Evolutionary conservation across 2,888 invertebrate species (phyloP), one percentile per base, ranked within the genome.

Genomic region (Esperia sulphurella): DNA sequence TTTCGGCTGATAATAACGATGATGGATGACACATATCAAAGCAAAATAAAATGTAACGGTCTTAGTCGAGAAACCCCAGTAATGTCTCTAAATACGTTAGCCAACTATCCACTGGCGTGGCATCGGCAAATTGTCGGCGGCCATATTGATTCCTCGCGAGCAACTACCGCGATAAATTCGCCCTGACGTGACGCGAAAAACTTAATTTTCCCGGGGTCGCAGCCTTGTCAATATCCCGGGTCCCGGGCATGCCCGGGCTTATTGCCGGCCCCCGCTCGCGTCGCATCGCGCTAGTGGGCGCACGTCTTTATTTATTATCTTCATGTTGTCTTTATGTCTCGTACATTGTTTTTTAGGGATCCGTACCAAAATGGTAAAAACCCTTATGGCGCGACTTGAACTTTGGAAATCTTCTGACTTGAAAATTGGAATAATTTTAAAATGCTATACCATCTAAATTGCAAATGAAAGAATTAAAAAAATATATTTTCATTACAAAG

Each of bases 201-300:
- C 54, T 54, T 57, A 57, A 57, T 54, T 57, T 54, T 54, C 50
- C 48, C 54, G 49, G 54, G 51, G 14, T 52, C 54, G 50, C 50
- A 43, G 48, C 48, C 47, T 46, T 48, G 48, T 53, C 52, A 46
- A 55, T 53, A 14, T 43, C 28, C 41, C 41, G n/a, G 5, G 39
- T 41, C 41, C 41, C 29, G 5, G 39, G 42, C 28, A 48, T 48
- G 41, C 44, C 44, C 44, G 43, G 44, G 41, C 40, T 41, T 41
- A 41, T 41, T 41, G 48, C 12, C 44, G 40, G 41, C 37, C 28
- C 21, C 21, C 2, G 21, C 21, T 21, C 21, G 21, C 21, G 44
- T 45, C 42, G 42, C 38, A 13, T 31, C 40, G 38, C 28, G 14
- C 9, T 9, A 21, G 43, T 43, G 42, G 42, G 43, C 38, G 39